These are phyloP conservation scores for Probosciger aterrimus DNA, from an alignment of 2,113 vertebrate species.

Conservation along the genomic window DNA sequence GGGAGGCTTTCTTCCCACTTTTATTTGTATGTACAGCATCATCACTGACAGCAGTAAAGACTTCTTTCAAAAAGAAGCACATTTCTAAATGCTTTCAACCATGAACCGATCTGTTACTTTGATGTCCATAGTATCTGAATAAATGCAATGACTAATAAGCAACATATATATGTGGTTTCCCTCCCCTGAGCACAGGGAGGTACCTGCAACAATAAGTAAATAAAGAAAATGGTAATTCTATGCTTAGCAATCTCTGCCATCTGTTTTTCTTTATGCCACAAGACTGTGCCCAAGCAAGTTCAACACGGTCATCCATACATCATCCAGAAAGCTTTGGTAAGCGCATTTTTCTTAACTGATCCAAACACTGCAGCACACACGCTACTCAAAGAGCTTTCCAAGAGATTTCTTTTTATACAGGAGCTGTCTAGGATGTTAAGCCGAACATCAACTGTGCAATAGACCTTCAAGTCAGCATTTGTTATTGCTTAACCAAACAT, in stretches of 20 bases:
- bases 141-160: neutral
- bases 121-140: neutral
- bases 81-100: neutral
- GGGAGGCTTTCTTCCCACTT: neutral
- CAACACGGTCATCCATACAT: neutral
- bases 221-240: neutral
- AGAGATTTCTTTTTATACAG: neutral
- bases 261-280: neutral
- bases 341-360: neutral
- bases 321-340: neutral
- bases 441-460: neutral
- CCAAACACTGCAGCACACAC: neutral
- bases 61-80: neutral
- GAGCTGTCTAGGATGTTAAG: neutral
- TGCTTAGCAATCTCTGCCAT: neutral
- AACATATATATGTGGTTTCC: neutral
- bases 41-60: neutral
- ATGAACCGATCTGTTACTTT: neutral
- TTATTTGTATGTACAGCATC: accelerated
- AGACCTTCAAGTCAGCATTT: neutral
- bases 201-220: neutral
- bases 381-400: neutral
- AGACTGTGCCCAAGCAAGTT: neutral
- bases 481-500: neutral
- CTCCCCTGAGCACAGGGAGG: neutral